Evolutionary conservation across 2,113 vertebrate genomes (phyloP).

Genomic region (Narcine bancroftii): DNA sequence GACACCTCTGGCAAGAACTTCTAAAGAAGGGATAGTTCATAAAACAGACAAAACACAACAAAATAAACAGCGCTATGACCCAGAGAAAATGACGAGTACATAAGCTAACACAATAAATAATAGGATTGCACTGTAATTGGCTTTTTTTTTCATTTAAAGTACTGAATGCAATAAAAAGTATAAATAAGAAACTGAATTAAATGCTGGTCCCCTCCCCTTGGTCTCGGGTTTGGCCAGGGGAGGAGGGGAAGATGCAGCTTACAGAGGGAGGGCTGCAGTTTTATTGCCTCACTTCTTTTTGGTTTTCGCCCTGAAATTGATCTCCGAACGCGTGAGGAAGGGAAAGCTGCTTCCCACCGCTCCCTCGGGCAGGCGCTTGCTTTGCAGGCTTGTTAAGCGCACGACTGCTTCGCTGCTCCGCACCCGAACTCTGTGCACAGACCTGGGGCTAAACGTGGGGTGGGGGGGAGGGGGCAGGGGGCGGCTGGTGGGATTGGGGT

Average conservation of each 20-base stretch:
- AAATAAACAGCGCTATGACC: constrained; percentile 81
- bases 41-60: constrained; percentile 55
- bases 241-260: background rate
- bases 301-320: background rate
- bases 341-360: background rate
- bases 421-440: too few relatives aligned
- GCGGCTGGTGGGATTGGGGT: background rate
- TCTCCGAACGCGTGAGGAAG: background rate
- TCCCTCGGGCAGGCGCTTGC: background rate
- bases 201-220: background rate
- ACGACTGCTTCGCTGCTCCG: too few relatives aligned
- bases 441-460: too few relatives aligned
- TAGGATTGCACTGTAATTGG: constrained; percentile 99
- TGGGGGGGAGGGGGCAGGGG: too few relatives aligned
- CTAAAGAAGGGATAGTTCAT: constrained; percentile 61
- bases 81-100: constrained; percentile 78
- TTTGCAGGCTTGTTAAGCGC: too few relatives aligned
- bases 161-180: constrained; percentile 99
- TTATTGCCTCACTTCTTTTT: background rate
- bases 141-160: constrained; percentile 81
- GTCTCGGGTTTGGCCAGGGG: background rate
- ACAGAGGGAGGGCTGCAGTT: background rate
- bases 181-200: constrained; percentile 82
- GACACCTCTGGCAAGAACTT: constrained; percentile 68
- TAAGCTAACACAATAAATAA: constrained; percentile 99